phyloP scores from a whole-genome alignment of 1,140 invertebrate genomes.

The Achroia grisella region DNA sequence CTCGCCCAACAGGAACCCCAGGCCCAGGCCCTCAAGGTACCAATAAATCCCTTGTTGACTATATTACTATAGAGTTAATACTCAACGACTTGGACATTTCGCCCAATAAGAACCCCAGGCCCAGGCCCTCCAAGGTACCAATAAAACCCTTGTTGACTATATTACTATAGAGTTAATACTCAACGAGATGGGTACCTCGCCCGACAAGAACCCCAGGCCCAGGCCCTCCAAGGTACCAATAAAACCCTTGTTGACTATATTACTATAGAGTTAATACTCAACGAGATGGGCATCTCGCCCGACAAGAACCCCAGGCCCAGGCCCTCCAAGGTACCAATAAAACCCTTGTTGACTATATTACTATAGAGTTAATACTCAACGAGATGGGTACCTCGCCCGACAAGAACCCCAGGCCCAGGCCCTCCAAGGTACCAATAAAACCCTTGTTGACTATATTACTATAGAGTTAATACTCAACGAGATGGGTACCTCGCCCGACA shows the following conservation, averaged over 20 bases:
- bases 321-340: conserved; percentile 81
- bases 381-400: conserved; percentile 95
- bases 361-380: too few species aligned
- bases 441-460: too few species aligned
- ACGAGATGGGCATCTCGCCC: conserved; percentile 92
- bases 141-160: too few species aligned
- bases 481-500: conserved; percentile 95
- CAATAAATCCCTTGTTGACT: too few species aligned
- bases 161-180: too few species aligned
- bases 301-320: conserved; percentile 84
- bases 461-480: conserved; percentile 90
- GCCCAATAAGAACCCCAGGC: conserved; percentile 86
- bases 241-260: too few species aligned
- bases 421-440: conserved; percentile 81
- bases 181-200: conserved; percentile 91
- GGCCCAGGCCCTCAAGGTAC: too few species aligned
- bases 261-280: too few species aligned
- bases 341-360: too few species aligned
- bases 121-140: conserved; percentile 79
- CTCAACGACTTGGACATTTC: conserved; percentile 93
- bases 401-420: conserved; percentile 80
- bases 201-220: conserved; percentile 85
- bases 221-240: conserved; percentile 79
- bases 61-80: too few species aligned
- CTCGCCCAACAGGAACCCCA: conserved; percentile 88